Conservation (phyloP, 1,140 invertebrate genomes). For the Lordiphosa clarofinis region DNA sequence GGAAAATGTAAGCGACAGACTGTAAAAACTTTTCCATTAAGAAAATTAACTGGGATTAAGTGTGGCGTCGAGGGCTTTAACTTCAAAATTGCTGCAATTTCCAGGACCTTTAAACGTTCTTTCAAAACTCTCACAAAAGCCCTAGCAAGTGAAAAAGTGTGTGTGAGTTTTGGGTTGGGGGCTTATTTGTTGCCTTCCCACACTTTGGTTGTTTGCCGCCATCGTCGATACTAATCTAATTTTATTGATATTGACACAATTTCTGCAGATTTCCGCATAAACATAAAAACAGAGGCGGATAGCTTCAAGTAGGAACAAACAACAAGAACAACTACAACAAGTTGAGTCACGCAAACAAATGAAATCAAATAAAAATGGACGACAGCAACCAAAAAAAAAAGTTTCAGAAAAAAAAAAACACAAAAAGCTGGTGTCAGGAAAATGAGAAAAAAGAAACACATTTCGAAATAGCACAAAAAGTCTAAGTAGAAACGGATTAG, state of each 20-base stretch:
- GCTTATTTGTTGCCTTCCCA: conserved; percentile 54
- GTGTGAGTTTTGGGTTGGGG: conserved; percentile 1
- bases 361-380: conserved; percentile 62
- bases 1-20: conserved; percentile 26
- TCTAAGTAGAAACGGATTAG: no score
- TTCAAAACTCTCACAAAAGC: conserved; percentile 36
- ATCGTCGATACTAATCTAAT: conserved; percentile 75
- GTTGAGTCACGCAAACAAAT: conserved; percentile 46
- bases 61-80: conserved; percentile 28
- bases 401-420: conserved; percentile 28
- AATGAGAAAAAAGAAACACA: conserved; percentile 7
- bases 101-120: conserved; percentile 72
- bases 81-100: conserved; percentile 61
- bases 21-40: conserved; percentile 74
- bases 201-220: conserved; percentile 51
- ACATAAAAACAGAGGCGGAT: conserved; percentile 69
- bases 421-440: conserved; percentile 25
- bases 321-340: conserved; percentile 16
- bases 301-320: conserved; percentile 32
- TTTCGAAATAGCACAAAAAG: conserved; percentile 1
- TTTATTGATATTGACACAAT: conserved; percentile 78
- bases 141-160: conserved; percentile 28
- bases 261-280: conserved; percentile 77
- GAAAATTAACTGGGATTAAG: conserved; percentile 77
- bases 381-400: conserved; percentile 24